A percentile compares a stretch with the other conserved stretches of the same genome.
Conservation (phyloP, 2,888 invertebrate species). For the Sisyra terminalis region DNA sequence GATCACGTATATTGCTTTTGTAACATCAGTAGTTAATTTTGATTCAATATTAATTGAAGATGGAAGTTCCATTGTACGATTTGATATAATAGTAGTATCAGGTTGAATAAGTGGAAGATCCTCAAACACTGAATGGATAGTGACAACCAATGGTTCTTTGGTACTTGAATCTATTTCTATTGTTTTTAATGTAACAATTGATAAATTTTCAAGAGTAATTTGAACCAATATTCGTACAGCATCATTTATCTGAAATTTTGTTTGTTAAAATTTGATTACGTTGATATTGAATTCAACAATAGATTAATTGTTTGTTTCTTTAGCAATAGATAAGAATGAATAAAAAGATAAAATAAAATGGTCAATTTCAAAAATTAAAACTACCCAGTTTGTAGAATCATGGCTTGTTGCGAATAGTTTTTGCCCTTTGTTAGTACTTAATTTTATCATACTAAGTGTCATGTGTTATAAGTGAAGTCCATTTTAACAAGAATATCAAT, state of each 20-base stretch:
- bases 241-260: not conserved
- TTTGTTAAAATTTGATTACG: no score
- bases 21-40: conserved; percentile 31
- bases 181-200: conserved; percentile 40
- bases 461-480: no score
- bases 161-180: conserved; percentile 22
- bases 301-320: no score
- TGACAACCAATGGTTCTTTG: conserved; percentile 32
- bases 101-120: conserved; percentile 55
- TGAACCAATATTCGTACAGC: conserved; percentile 47
- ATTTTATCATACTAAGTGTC: no score
- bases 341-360: no score
- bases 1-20: conserved; percentile 17
- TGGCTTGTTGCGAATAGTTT: no score
- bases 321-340: no score
- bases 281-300: no score
- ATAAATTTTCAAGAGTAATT: conserved; percentile 53
- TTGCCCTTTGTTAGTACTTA: no score
- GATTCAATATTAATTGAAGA: conserved; percentile 39
- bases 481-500: no score
- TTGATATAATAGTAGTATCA: conserved; percentile 39
- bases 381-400: no score
- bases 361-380: no score
- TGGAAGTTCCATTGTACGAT: conserved; percentile 31
- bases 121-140: conserved; percentile 39